These are phyloP conservation scores for Styela clava DNA, from an alignment of 23 tunicate genomes.

Conservation along the genomic window DNA sequence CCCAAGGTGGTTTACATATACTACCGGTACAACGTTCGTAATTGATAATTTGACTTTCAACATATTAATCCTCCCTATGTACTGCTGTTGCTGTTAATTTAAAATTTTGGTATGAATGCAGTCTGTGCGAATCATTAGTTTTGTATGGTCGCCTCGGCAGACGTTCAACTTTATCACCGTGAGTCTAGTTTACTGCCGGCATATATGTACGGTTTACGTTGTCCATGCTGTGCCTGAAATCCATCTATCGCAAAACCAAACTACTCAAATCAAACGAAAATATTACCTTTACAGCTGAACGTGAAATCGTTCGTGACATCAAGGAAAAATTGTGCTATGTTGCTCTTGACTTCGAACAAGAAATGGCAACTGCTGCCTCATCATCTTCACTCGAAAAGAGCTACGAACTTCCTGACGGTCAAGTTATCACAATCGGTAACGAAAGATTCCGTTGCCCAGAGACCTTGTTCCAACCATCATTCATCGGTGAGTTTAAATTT, in stretches of 20 bases:
- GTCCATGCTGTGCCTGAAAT: background rate
- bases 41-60: background rate
- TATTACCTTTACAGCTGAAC: conserved; percentile 33
- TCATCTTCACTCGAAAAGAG: conserved; percentile 54
- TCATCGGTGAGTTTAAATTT: conserved; percentile 42
- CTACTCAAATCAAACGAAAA: background rate
- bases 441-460: conserved; percentile 98
- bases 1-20: background rate
- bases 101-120: too few relatives aligned
- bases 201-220: too few relatives aligned
- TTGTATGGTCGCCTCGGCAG: background rate
- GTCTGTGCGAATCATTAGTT: background rate
- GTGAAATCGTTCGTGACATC: conserved; percentile 78
- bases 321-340: conserved; percentile 84
- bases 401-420: conserved; percentile 69
- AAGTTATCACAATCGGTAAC: conserved; percentile 88
- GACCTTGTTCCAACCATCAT: conserved; percentile 96
- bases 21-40: background rate
- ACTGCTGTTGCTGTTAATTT: too few relatives aligned
- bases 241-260: background rate
- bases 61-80: too few relatives aligned
- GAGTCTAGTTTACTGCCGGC: background rate
- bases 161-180: background rate
- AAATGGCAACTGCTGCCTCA: conserved; percentile 66
- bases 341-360: conserved; percentile 79